These are phyloP conservation scores for Heliconius sara DNA, from an alignment of 2,888 invertebrate species.

Conservation along the genomic window DNA sequence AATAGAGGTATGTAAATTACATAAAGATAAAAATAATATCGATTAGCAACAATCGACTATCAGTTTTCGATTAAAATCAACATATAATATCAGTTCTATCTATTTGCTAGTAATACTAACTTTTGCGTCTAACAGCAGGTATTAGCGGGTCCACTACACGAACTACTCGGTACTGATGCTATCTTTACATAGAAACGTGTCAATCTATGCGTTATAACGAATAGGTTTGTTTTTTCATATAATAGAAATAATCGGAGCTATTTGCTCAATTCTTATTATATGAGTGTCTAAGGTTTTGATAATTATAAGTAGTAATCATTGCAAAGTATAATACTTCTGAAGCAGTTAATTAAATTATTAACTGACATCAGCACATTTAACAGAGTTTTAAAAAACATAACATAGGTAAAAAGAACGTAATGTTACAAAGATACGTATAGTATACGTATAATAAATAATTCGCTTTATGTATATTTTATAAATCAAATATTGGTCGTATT, in stretches of 20 bases:
- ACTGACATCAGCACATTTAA: too few relatives aligned
- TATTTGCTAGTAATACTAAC: not conserved
- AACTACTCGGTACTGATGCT: not conserved
- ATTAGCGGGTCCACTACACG: conserved; percentile 1
- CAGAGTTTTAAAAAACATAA: too few relatives aligned
- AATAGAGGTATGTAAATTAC: not conserved
- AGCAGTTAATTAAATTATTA: too few relatives aligned
- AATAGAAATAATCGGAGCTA: not conserved
- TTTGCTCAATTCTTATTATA: not conserved
- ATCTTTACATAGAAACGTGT: conserved; percentile 15
- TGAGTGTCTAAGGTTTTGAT: not conserved
- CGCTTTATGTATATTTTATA: too few relatives aligned
- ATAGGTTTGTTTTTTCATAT: not conserved
- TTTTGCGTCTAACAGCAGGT: conserved; percentile 4
- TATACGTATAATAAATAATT: too few relatives aligned
- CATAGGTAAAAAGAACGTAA: too few relatives aligned
- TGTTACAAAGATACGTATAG: too few relatives aligned
- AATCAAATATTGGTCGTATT: too few relatives aligned
- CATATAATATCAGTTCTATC: not conserved
- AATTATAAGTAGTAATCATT: too few relatives aligned
- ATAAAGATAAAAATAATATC: not conserved
- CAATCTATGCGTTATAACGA: not conserved
- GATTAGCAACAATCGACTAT: not conserved
- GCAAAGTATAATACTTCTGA: too few relatives aligned
- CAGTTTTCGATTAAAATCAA: not conserved